Percentiles rank a stretch among this genome's conserved stretches.
These are phyloP conservation scores for Trisateles emortualis DNA, from an alignment of 2,888 invertebrate genomes.

Conservation along the genomic window DNA sequence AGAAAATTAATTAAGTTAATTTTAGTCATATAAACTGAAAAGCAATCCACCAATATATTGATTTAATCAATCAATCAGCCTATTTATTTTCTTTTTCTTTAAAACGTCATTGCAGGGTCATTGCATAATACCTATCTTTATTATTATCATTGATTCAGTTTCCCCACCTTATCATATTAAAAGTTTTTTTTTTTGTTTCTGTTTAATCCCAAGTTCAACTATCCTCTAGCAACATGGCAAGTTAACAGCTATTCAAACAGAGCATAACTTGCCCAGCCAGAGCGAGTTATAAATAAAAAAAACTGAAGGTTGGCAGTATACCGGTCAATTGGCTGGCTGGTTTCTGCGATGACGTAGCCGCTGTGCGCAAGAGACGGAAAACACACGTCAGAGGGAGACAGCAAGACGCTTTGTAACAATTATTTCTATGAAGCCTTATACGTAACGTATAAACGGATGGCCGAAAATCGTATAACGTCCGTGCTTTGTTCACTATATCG, in stretches of 20 bases:
- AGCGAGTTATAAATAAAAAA: constrained; percentile 86
- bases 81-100: too few species aligned
- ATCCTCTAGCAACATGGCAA: background rate
- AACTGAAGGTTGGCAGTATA: constrained; percentile 86
- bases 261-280: constrained; percentile 81
- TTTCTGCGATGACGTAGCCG: constrained; percentile 83
- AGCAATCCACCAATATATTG: too few species aligned
- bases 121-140: too few species aligned
- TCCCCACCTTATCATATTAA: too few species aligned
- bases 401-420: constrained; percentile 68
- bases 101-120: too few species aligned
- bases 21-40: too few species aligned
- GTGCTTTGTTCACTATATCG: constrained; percentile 73
- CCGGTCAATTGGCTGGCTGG: constrained; percentile 87
- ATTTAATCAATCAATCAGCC: too few species aligned
- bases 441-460: constrained; percentile 77
- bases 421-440: constrained; percentile 82
- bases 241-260: constrained; percentile 53
- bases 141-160: too few species aligned
- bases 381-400: constrained; percentile 57
- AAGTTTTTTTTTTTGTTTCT: too few species aligned
- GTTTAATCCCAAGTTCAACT: background rate
- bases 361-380: constrained; percentile 62
- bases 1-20: too few species aligned
- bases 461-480: constrained; percentile 82